These are phyloP conservation scores for Falco naumanni DNA, from an alignment of 2,797 vertebrate genomes.

Conservation along the genomic window DNA sequence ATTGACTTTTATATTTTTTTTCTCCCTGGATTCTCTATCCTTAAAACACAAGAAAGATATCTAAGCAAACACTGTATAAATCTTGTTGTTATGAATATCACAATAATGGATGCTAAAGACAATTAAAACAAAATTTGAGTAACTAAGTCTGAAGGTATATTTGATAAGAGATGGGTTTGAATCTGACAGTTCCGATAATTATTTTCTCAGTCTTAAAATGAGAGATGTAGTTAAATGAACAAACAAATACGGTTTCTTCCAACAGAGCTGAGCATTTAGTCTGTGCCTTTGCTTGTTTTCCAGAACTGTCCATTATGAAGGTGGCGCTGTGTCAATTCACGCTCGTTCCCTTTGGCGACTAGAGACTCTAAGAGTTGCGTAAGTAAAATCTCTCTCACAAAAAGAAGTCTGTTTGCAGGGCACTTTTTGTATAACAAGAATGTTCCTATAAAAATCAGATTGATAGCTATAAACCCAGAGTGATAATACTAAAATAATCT, in stretches of 20 bases:
- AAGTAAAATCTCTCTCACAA: slow-evolving; percentile 74
- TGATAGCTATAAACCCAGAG: not conserved
- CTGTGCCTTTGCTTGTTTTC: slow-evolving; percentile 44
- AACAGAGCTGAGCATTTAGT: not conserved
- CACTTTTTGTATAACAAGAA: not conserved
- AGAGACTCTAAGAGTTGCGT: slow-evolving; percentile 93
- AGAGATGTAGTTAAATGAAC: not conserved
- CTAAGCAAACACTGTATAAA: not conserved
- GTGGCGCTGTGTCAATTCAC: slow-evolving; percentile 91
- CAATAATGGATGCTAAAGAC: not conserved
- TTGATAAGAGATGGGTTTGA: not conserved
- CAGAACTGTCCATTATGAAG: slow-evolving; percentile 95
- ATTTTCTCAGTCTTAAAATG: not conserved
- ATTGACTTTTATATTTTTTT: not conserved
- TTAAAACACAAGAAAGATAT: not conserved
- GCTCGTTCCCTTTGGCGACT: slow-evolving; percentile 94
- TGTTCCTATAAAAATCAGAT: not conserved
- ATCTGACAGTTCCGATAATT: not conserved
- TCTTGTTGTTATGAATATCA: not conserved
- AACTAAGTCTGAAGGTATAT: not conserved
- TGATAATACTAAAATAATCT: not conserved
- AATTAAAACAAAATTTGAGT: not conserved
- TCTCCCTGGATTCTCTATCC: not conserved
- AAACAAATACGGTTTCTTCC: not conserved
- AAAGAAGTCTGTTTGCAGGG: not conserved